These are phyloP conservation scores for Clanis bilineata DNA, from an alignment of 2,888 invertebrate species.

Conservation along the genomic window DNA sequence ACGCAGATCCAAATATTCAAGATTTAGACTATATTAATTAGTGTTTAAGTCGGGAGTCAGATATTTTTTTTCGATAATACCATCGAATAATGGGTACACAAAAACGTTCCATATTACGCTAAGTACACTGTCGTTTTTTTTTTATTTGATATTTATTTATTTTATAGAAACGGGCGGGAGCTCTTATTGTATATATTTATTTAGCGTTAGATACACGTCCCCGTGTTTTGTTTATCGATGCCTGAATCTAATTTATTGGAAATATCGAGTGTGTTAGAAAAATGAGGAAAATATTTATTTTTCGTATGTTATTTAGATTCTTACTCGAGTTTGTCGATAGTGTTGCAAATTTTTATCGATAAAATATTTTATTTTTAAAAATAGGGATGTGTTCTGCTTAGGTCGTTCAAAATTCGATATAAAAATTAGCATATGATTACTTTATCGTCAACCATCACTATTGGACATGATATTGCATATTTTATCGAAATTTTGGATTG, in stretches of 20 bases:
- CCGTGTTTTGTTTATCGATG: constrained; percentile 31
- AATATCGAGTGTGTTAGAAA: background rate
- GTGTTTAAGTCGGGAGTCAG: constrained; percentile 18
- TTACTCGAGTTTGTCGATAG: background rate
- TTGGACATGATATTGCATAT: no score
- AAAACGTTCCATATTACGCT: constrained; percentile 39
- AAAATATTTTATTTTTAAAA: background rate
- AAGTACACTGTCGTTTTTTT: constrained; percentile 43
- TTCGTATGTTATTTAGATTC: background rate
- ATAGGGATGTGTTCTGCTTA: background rate
- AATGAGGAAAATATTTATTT: background rate
- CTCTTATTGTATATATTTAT: constrained; percentile 46
- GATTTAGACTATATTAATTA: constrained; percentile 50
- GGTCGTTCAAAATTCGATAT: background rate
- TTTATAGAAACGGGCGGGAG: constrained; percentile 31
- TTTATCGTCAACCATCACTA: no score
- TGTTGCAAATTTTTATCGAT: background rate
- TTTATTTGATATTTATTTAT: constrained; percentile 44
- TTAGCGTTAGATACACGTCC: constrained; percentile 30
- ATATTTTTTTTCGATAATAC: constrained; percentile 10
- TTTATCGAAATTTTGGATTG: background rate
- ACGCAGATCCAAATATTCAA: constrained; percentile 44
- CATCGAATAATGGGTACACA: constrained; percentile 1
- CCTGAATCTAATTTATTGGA: constrained; percentile 15
- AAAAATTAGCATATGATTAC: no score